phyloP scores from a whole-genome alignment of 2,888 invertebrate species.

The Drosophila recens region DNA sequence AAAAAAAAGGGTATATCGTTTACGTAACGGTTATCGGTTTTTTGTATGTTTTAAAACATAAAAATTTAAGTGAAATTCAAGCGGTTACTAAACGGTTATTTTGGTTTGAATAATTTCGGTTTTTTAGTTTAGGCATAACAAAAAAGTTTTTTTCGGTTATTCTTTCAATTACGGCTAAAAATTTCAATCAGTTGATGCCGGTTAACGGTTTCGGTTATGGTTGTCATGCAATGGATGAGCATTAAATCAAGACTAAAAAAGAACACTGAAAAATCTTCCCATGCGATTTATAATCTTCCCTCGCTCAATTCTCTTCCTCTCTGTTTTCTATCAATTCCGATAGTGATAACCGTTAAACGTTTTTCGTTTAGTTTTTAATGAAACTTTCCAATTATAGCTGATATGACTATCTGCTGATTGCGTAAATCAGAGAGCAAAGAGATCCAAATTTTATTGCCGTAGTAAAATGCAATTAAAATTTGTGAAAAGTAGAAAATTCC shows the following conservation, averaged over 20 bases:
- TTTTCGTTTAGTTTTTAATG: slow-evolving; percentile 18
- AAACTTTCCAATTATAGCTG: slow-evolving; percentile 31
- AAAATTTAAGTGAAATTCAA: too few species aligned
- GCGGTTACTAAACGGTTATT: too few species aligned
- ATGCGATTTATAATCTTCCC: too few species aligned
- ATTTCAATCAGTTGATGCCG: too few species aligned
- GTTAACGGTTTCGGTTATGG: too few species aligned
- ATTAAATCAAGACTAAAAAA: neutral
- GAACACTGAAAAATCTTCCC: neutral
- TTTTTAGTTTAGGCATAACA: too few species aligned
- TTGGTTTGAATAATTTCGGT: too few species aligned
- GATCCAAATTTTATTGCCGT: slow-evolving; percentile 1
- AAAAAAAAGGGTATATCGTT: too few species aligned
- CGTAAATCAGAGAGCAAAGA: slow-evolving; percentile 4
- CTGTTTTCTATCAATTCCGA: slow-evolving; percentile 9
- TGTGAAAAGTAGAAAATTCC: slow-evolving; percentile 7
- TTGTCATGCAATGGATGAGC: neutral
- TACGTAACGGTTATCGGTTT: too few species aligned
- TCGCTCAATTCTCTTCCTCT: slow-evolving; percentile 1
- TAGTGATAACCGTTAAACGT: slow-evolving; percentile 25
- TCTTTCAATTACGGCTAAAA: too few species aligned
- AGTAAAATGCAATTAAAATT: slow-evolving; percentile 5
- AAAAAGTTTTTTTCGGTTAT: too few species aligned
- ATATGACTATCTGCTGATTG: slow-evolving; percentile 16
- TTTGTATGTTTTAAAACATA: too few species aligned